Conservation (phyloP, 2,113 vertebrate species). For the Microcebus griseorufus region DNA sequence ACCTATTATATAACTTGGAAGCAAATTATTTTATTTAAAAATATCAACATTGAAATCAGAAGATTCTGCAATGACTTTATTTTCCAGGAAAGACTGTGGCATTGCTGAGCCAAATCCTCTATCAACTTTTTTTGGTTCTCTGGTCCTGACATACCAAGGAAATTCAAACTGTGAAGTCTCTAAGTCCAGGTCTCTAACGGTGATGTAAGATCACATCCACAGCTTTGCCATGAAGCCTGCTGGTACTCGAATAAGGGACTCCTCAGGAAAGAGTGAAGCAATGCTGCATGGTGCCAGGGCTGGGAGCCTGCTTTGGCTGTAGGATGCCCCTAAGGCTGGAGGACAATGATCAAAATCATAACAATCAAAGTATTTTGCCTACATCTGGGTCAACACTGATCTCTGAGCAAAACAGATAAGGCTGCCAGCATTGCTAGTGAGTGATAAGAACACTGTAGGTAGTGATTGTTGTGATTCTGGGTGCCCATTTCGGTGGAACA, state of each 20-base stretch:
- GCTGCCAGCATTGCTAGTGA: neutral
- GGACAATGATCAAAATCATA: constrained; percentile 20
- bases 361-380: constrained; percentile 24
- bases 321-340: neutral
- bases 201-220: neutral
- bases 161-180: neutral
- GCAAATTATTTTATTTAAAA: constrained; percentile 30
- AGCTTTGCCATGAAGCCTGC: neutral
- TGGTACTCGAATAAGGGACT: neutral
- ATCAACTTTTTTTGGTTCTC: neutral
- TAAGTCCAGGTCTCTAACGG: neutral
- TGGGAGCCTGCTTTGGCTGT: neutral
- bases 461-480: neutral
- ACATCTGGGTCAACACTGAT: neutral
- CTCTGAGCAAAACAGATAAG: neutral
- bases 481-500: neutral
- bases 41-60: constrained; percentile 2
- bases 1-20: neutral
- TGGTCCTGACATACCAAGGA: neutral
- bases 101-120: neutral
- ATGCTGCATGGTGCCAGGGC: neutral
- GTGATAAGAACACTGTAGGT: neutral
- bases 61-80: neutral
- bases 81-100: neutral
- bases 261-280: neutral